Conservation (phyloP, 2,113 vertebrate genomes). For the Poecilia latipinna region DNA sequence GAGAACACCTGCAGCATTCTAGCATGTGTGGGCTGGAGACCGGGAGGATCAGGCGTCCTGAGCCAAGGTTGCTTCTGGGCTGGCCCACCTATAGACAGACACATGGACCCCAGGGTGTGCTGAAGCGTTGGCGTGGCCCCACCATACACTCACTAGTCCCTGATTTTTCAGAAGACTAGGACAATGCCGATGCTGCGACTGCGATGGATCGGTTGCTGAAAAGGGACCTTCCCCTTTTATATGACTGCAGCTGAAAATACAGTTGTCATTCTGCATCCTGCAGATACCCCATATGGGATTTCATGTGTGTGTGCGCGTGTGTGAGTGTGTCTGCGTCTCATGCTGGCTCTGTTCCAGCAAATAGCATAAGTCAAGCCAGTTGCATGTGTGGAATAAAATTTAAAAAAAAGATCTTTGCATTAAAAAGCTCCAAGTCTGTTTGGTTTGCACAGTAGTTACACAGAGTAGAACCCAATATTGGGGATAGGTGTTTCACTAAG, state of each 20-base stretch:
- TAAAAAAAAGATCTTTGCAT: conserved; percentile 1
- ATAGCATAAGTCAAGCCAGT: conserved; percentile 28
- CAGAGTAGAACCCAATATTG: conserved; percentile 13
- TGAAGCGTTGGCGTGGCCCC: conserved; percentile 41
- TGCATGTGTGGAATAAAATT: conserved; percentile 43
- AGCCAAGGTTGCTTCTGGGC: conserved; percentile 46
- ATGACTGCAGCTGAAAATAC: conserved; percentile 33
- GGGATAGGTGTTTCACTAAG: conserved; percentile 32
- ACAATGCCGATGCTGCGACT: not conserved
- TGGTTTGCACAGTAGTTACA: conserved; percentile 30
- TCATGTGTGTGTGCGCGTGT: not conserved
- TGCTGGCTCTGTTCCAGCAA: conserved; percentile 33
- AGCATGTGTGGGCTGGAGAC: conserved; percentile 52
- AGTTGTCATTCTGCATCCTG: conserved; percentile 23
- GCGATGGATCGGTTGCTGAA: conserved; percentile 28
- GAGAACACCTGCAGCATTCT: conserved; percentile 62
- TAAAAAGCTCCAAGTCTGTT: not conserved
- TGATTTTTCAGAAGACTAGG: not conserved
- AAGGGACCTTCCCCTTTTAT: conserved; percentile 1
- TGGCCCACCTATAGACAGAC: conserved; percentile 50
- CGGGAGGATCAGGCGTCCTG: conserved; percentile 46
- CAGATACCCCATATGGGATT: conserved; percentile 9
- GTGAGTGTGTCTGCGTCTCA: conserved; percentile 8
- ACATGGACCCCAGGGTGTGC: conserved; percentile 33
- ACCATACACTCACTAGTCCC: conserved; percentile 14